phyloP scores from a whole-genome alignment of 2,888 invertebrate genomes.

The Melanostoma mellinum region DNA sequence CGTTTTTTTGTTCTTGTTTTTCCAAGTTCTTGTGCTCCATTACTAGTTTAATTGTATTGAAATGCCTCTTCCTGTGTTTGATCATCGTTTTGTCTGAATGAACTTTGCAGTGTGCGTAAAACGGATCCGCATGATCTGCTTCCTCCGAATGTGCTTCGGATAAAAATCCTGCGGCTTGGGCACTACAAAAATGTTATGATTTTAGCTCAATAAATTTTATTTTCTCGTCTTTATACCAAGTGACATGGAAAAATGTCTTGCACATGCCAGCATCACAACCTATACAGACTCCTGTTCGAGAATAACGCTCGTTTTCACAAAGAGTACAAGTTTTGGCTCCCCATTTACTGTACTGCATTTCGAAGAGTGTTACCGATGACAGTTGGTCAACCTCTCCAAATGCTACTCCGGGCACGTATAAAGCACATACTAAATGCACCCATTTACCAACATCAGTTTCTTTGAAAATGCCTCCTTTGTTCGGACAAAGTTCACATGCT shows the following conservation, averaged over 20 bases:
- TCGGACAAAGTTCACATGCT: slow-evolving; percentile 97
- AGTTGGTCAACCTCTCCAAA: slow-evolving; percentile 97
- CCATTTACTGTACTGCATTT: slow-evolving; percentile 99
- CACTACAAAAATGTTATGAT: slow-evolving; percentile 83
- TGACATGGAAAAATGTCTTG: slow-evolving; percentile 97
- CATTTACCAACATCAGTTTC: slow-evolving; percentile 98
- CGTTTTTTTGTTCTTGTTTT: slow-evolving; percentile 76
- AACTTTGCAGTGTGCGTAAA: slow-evolving; percentile 97
- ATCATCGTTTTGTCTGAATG: slow-evolving; percentile 96
- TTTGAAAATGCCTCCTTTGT: slow-evolving; percentile 94
- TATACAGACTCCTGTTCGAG: slow-evolving; percentile 96
- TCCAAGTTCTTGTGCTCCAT: slow-evolving; percentile 86
- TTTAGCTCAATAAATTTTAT: not conserved
- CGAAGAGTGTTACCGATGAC: slow-evolving; percentile 96
- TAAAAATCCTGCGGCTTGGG: slow-evolving; percentile 95
- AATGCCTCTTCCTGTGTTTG: slow-evolving; percentile 90
- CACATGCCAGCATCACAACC: slow-evolving; percentile 99
- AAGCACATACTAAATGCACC: slow-evolving; percentile 98
- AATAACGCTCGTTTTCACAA: slow-evolving; percentile 93
- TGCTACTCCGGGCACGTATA: slow-evolving; percentile 98
- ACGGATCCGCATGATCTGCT: slow-evolving; percentile 96
- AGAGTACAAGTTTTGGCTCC: slow-evolving; percentile 95
- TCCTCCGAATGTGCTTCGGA: slow-evolving; percentile 96
- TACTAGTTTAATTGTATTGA: slow-evolving; percentile 91
- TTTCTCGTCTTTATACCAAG: slow-evolving; percentile 86